Percentiles rank a stretch among this genome's conserved stretches.
Conservation (phyloP, 2,797 vertebrate genomes). For the Naso thynnoides region DNA sequence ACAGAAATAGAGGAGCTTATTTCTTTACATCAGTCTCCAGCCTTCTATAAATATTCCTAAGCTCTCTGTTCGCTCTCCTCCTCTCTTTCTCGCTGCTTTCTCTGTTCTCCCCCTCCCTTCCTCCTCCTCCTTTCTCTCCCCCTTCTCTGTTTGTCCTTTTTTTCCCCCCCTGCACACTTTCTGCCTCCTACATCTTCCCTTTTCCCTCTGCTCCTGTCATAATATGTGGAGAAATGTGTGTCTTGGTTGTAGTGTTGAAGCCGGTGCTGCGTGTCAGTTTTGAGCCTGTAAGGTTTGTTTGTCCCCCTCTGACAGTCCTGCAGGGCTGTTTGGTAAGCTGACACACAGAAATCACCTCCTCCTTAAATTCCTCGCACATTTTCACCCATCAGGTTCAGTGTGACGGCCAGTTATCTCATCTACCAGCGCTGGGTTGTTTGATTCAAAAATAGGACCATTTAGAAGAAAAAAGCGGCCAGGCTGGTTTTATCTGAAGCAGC, state of each 20-base stretch:
- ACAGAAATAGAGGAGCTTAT: slow-evolving; percentile 77
- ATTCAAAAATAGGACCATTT: slow-evolving; percentile 23
- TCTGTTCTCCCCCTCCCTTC: slow-evolving; percentile 12
- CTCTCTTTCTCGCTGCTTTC: slow-evolving; percentile 30
- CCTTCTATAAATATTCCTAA: slow-evolving; percentile 80
- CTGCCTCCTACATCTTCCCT: slow-evolving; percentile 49
- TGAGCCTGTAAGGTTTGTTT: slow-evolving; percentile 9
- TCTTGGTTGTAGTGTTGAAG: slow-evolving; percentile 28
- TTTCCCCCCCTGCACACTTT: slow-evolving; percentile 3
- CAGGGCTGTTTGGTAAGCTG: slow-evolving; percentile 18
- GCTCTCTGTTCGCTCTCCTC: slow-evolving; percentile 53
- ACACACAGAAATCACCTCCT: slow-evolving; percentile 13
- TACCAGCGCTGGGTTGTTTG: slow-evolving; percentile 1
- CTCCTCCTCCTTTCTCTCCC: neutral
- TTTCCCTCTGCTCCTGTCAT: slow-evolving; percentile 32
- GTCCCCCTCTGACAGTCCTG: neutral
- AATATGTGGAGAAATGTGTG: slow-evolving; percentile 36
- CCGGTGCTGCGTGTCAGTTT: slow-evolving; percentile 10
- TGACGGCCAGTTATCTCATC: slow-evolving; percentile 21
- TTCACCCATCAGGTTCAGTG: neutral
- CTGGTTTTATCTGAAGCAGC: slow-evolving; percentile 29
- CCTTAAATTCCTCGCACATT: slow-evolving; percentile 7
- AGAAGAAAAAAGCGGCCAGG: slow-evolving; percentile 17
- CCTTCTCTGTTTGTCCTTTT: slow-evolving; percentile 44
- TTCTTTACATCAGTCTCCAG: slow-evolving; percentile 71